A percentile compares a stretch with the other conserved stretches of the same genome.
phyloP scores from a whole-genome alignment of 2,797 vertebrate genomes.

The Lepus oiostolus region DNA sequence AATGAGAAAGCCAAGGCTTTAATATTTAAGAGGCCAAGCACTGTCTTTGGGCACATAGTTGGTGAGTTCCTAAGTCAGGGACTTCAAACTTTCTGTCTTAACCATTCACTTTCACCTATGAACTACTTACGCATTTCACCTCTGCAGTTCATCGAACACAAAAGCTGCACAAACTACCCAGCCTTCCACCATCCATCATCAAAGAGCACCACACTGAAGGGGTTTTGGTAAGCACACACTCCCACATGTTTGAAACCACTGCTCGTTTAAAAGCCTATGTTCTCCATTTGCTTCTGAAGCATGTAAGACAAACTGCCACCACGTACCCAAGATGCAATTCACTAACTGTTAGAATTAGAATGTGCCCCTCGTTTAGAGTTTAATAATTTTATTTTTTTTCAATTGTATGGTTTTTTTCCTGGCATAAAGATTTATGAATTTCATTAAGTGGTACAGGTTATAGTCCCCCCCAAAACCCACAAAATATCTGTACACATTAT shows the following conservation, averaged over 20 bases:
- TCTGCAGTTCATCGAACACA: not conserved
- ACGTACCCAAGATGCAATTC: not conserved
- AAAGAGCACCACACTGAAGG: not conserved
- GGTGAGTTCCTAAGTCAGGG: not conserved
- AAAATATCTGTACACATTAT: not conserved
- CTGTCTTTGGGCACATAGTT: not conserved
- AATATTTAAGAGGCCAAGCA: not conserved
- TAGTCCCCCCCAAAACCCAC: not conserved
- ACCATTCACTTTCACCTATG: not conserved
- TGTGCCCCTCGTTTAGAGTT: not conserved
- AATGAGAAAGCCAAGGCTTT: not conserved
- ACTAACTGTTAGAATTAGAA: not conserved
- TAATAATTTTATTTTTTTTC: not conserved
- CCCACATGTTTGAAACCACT: not conserved
- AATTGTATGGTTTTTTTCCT: not conserved
- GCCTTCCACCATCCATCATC: not conserved
- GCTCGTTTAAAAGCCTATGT: not conserved
- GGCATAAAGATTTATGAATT: not conserved
- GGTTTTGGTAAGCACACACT: not conserved
- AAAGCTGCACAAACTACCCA: not conserved
- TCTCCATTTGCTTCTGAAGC: not conserved
- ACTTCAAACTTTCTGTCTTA: not conserved
- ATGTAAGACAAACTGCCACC: not conserved
- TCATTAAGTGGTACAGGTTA: not conserved
- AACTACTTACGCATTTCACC: not conserved